A percentile compares a stretch with the other conserved stretches of the same genome.
Conservation (phyloP, 2,113 vertebrate species). For the Oreocharis arfaki region DNA sequence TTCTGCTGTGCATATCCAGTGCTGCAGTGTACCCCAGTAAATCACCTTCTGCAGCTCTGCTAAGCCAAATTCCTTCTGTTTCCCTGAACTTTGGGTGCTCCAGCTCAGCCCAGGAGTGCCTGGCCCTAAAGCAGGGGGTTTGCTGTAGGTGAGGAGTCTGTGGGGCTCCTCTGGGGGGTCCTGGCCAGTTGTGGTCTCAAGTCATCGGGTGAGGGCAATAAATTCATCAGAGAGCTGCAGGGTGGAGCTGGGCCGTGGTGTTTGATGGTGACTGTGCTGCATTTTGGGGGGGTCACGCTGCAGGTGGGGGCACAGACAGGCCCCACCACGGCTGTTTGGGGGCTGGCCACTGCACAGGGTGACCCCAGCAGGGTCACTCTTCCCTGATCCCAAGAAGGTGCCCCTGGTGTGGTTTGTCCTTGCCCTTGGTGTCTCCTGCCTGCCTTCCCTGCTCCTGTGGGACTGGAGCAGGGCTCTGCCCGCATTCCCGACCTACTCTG, state of each 20-base stretch:
- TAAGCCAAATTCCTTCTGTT: neutral
- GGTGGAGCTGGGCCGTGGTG: fast-evolving
- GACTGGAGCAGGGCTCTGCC: neutral
- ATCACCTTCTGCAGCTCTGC: fast-evolving
- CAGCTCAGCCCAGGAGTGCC: neutral
- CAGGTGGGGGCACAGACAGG: neutral
- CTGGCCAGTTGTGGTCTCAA: fast-evolving
- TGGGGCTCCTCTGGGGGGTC: neutral
- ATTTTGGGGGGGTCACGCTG: neutral
- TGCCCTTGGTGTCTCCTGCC: neutral
- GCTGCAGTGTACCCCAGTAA: fast-evolving
- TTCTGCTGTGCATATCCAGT: fast-evolving
- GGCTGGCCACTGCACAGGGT: fast-evolving
- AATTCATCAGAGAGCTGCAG: neutral
- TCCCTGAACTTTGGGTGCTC: fast-evolving
- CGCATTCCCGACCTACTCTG: fast-evolving
- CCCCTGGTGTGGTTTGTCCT: neutral
- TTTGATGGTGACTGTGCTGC: fast-evolving
- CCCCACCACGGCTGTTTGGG: fast-evolving
- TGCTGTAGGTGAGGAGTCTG: fast-evolving
- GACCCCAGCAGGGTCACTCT: neutral
- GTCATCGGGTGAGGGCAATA: too few relatives aligned
- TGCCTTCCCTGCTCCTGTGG: neutral
- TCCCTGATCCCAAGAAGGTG: neutral
- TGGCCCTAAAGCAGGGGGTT: neutral